Evolutionary conservation across 2,113 vertebrate genomes (phyloP).

Genomic region (Callopanchax toddi): DNA sequence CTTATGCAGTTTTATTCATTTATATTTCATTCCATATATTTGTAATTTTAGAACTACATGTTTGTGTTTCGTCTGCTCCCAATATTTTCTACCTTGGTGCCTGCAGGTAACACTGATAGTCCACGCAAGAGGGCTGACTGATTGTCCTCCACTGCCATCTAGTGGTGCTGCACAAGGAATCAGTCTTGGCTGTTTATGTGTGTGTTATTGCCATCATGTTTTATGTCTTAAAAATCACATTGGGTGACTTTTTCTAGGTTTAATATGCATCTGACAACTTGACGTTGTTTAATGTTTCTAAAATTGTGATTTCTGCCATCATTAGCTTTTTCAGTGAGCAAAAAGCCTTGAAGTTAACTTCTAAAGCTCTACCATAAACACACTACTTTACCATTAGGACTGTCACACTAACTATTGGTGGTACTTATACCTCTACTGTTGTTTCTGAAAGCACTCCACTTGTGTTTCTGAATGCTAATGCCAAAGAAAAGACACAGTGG

Average conservation of each 20-base stretch:
- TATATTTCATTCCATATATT: slow-evolving; percentile 8
- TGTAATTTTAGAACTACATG: slow-evolving; percentile 37
- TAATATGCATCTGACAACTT: neutral
- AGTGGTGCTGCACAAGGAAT: slow-evolving; percentile 27
- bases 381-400: too few species aligned
- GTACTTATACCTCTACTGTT: neutral
- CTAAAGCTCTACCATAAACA: too few species aligned
- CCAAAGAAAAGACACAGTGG: neutral
- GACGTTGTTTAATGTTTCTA: neutral
- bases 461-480: neutral
- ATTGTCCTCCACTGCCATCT: slow-evolving; percentile 57
- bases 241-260: neutral
- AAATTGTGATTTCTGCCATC: neutral
- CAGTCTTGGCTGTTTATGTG: neutral
- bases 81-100: slow-evolving; percentile 20
- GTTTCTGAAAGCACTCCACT: neutral
- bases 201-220: neutral
- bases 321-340: neutral
- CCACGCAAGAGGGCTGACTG: neutral
- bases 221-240: neutral
- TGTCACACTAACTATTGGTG: neutral
- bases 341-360: slow-evolving; percentile 13
- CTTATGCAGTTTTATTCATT: slow-evolving; percentile 6
- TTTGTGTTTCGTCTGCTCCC: too few species aligned
- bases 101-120: neutral